Conservation (phyloP, 2,888 invertebrate genomes). For the Biston betularia region DNA sequence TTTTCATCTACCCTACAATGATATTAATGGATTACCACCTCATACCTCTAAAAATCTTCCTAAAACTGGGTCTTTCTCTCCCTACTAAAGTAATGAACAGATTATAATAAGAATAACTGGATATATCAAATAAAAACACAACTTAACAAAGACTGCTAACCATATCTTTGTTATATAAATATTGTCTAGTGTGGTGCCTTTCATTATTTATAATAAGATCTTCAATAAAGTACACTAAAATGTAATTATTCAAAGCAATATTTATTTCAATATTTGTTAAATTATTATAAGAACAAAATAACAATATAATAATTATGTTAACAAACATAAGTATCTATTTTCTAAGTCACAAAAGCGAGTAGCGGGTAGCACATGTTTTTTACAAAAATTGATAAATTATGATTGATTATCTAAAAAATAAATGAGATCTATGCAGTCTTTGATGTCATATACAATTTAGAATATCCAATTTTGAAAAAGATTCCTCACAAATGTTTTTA, state of each 20-base stretch:
- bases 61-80: too few relatives aligned
- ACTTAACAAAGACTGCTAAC: too few relatives aligned
- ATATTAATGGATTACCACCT: too few relatives aligned
- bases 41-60: too few relatives aligned
- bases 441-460: constrained; percentile 21
- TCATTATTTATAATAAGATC: neutral
- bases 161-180: too few relatives aligned
- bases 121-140: too few relatives aligned
- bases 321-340: constrained; percentile 78
- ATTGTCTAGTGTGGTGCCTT: too few relatives aligned
- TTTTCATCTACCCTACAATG: too few relatives aligned
- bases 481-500: too few relatives aligned
- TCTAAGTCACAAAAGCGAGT: constrained; percentile 77
- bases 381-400: constrained; percentile 19
- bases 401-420: constrained; percentile 33
- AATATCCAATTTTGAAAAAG: neutral
- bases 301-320: constrained; percentile 74
- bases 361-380: constrained; percentile 24
- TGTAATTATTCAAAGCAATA: constrained; percentile 70
- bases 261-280: constrained; percentile 78
- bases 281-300: constrained; percentile 75
- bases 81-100: too few relatives aligned
- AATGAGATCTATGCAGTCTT: constrained; percentile 64
- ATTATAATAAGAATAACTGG: too few relatives aligned
- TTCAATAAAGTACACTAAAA: constrained; percentile 46